Evolutionary conservation across 2,797 vertebrate genomes (phyloP).

Genomic region (Apogon hyalosoma): DNA sequence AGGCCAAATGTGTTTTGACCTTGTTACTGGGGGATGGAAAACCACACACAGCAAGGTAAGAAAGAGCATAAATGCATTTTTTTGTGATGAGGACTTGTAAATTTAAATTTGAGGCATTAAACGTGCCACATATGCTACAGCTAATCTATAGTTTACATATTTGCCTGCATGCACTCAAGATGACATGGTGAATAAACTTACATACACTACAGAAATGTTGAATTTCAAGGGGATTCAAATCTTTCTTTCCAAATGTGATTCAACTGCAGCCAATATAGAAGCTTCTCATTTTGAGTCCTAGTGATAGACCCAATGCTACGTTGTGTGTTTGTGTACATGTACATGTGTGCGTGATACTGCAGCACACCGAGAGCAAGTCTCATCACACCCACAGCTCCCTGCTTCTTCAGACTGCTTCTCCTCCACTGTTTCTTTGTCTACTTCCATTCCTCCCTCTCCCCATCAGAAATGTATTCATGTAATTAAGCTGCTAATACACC

Average conservation of each 20-base stretch:
- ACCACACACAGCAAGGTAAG: conserved; percentile 46
- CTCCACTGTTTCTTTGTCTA: conserved; percentile 66
- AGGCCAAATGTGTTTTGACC: conserved; percentile 82
- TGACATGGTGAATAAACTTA: conserved; percentile 39
- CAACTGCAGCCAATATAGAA: conserved; percentile 47
- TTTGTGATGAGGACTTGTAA: background rate
- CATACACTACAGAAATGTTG: conserved; percentile 29
- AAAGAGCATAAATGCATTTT: conserved; percentile 29
- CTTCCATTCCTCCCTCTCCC: conserved; percentile 64
- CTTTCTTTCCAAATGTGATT: conserved; percentile 44
- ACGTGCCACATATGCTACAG: conserved; percentile 18
- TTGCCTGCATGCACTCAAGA: conserved; percentile 32
- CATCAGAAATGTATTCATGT: conserved; percentile 85
- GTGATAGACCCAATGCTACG: conserved; percentile 24
- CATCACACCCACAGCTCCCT: conserved; percentile 66
- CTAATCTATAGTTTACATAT: conserved; percentile 43
- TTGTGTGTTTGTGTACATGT: conserved; percentile 23
- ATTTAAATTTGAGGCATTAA: conserved; percentile 41
- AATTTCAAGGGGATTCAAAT: conserved; percentile 49
- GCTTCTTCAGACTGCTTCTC: conserved; percentile 60
- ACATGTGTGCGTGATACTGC: conserved; percentile 38
- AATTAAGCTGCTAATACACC: conserved; percentile 89
- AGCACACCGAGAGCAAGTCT: conserved; percentile 49
- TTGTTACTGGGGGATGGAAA: conserved; percentile 76
- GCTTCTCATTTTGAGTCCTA: conserved; percentile 44